Conservation (phyloP, 2,113 vertebrate genomes). For the Globicephala melas region DNA sequence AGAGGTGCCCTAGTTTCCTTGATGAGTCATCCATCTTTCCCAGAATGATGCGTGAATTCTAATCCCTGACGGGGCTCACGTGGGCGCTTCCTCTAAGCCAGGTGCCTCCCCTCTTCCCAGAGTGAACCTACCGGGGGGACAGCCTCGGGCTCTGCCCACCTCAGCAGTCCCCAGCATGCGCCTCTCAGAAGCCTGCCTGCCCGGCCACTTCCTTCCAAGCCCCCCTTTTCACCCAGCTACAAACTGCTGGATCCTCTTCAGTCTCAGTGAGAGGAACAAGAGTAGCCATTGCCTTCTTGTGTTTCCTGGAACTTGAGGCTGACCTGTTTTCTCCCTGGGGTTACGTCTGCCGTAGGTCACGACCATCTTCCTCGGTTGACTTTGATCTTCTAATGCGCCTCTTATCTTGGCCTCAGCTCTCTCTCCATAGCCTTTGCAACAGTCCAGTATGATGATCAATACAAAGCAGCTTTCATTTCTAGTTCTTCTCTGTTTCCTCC, state of each 20-base stretch:
- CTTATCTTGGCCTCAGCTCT: not conserved
- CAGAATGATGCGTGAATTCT: not conserved
- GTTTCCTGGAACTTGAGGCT: not conserved
- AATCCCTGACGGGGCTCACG: rapidly evolving
- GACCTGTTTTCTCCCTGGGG: not conserved
- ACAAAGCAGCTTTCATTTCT: not conserved
- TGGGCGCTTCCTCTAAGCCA: not conserved
- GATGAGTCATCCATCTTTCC: rapidly evolving
- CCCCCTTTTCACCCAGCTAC: not conserved
- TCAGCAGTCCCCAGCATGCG: not conserved
- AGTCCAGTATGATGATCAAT: too few relatives aligned
- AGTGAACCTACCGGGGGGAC: rapidly evolving
- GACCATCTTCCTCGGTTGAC: not conserved
- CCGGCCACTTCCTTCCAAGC: not conserved
- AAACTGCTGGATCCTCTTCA: not conserved
- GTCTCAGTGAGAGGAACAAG: not conserved
- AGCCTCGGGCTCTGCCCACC: not conserved
- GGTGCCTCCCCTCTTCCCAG: not conserved
- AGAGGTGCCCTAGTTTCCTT: not conserved
- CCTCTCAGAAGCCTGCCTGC: too few relatives aligned
- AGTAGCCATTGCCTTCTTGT: not conserved
- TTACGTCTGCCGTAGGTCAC: too few relatives aligned
- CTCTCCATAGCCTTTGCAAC: not conserved
- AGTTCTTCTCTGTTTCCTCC: not conserved
- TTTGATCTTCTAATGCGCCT: not conserved